phyloP scores from a whole-genome alignment of 2,888 invertebrate species.

The Apamea monoglypha region DNA sequence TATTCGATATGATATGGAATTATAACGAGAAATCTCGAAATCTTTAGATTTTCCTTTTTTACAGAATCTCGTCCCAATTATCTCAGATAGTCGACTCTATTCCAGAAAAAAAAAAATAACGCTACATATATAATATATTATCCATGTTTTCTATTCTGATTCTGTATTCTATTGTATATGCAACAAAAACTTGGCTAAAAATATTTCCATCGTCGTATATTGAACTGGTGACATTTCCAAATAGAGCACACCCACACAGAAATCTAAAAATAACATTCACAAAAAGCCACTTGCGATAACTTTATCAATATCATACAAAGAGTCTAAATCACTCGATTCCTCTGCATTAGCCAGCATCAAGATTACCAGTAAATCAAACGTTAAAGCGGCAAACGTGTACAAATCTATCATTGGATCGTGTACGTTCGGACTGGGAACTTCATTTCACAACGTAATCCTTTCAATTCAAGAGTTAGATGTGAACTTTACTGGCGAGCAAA shows the following conservation, averaged over 20 bases:
- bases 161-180: neutral
- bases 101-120: too few species aligned
- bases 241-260: neutral
- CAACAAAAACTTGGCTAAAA: neutral
- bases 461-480: conserved; percentile 85
- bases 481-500: conserved; percentile 87
- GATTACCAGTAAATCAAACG: conserved; percentile 69
- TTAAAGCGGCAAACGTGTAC: conserved; percentile 69
- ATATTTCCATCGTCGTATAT: neutral
- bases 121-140: too few species aligned
- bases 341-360: conserved; percentile 61
- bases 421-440: conserved; percentile 72
- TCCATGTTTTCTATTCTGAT: neutral
- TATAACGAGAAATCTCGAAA: neutral
- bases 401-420: conserved; percentile 70
- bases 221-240: neutral
- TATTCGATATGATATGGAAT: neutral
- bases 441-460: conserved; percentile 84
- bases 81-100: neutral
- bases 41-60: neutral
- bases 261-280: conserved; percentile 24
- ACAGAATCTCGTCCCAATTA: neutral
- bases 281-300: conserved; percentile 11
- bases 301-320: conserved; percentile 47
- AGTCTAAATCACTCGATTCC: conserved; percentile 59